Evolutionary conservation across 2,888 invertebrate species (phyloP).

Genomic region (Eristalis tenax): DNA sequence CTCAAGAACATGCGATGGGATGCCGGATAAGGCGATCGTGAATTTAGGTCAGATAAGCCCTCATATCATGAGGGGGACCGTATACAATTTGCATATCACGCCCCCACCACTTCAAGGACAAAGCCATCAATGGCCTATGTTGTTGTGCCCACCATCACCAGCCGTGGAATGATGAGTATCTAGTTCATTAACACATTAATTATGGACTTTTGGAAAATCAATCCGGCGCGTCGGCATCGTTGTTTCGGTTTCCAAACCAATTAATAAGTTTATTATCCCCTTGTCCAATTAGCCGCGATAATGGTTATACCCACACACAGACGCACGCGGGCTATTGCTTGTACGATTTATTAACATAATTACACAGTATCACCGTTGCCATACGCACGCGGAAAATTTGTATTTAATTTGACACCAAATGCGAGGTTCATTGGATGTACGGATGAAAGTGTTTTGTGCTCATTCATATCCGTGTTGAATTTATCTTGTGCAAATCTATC

Average conservation of each 20-base stretch:
- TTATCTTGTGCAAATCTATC: background rate
- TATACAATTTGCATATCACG: no score
- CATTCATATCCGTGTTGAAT: background rate
- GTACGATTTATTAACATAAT: constrained; percentile 15
- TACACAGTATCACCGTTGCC: background rate
- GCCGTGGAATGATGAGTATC: constrained; percentile 3
- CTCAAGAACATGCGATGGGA: background rate
- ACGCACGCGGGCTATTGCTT: background rate
- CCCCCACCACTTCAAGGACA: background rate
- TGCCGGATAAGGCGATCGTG: background rate
- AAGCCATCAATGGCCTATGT: background rate
- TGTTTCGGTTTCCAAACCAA: constrained; percentile 36
- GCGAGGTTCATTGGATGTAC: background rate
- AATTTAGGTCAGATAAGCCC: background rate
- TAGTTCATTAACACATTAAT: constrained; percentile 57
- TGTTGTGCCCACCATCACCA: background rate
- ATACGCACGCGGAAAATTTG: background rate
- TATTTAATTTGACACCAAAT: constrained; percentile 11
- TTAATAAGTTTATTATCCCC: constrained; percentile 62
- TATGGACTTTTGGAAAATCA: constrained; percentile 48
- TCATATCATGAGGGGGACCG: no score
- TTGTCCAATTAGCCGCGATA: constrained; percentile 53
- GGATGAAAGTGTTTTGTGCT: background rate
- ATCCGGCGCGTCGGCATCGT: constrained; percentile 6
- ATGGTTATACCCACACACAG: constrained; percentile 3